Evolutionary conservation across 2,113 vertebrate genomes (phyloP), one percentile per base, ranked within the genome.

Genomic region (Sitta europaea): DNA sequence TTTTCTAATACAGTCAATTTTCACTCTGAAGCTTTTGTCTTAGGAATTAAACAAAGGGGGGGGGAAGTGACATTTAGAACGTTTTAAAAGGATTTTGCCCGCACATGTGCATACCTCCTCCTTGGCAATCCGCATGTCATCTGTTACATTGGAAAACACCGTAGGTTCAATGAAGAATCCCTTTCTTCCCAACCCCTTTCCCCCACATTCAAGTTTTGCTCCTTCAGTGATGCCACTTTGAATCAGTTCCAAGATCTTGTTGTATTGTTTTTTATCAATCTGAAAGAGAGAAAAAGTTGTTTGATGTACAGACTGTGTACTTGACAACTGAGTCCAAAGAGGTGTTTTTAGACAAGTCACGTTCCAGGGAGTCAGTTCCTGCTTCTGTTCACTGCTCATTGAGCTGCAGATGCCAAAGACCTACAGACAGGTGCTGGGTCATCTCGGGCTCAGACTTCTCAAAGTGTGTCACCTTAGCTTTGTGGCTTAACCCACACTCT

Each of bases 141-240:
- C 99, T 12, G 97, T 99, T 66, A 99, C 99, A 5, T 99, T 98
- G 87, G 99, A 99, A 95, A 99, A 99, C 92, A 99, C 99, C 0
- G 99, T 99, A n/a, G 99, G 99, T 93, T 99, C 99, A 36, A 99
- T 98, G 98, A 98, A 99, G 97, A 99, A 99, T n/a, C 99, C 99
- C 93, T 99, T 99, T 77, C 98, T 95, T 68, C 98, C 98, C 54
- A 98, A 95, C 20, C 99, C 98, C 98, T 99, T 99, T 71, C 99
- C 99, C n/a, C 99, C 99, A 92, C 99, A 99, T 90, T 99, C 99
- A 88, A 99, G 98, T 90, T 98, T 99, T 76, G 99, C 99, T 11
- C 99, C 99, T 97, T 99, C 99, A 3, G 98, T 98, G 96, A 99
- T 99, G 24, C 99, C 99, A 0, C 98, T 99, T 96, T 99, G 98